Conservation (phyloP, 2,888 invertebrate genomes). For the Eupithecia centaureata region DNA sequence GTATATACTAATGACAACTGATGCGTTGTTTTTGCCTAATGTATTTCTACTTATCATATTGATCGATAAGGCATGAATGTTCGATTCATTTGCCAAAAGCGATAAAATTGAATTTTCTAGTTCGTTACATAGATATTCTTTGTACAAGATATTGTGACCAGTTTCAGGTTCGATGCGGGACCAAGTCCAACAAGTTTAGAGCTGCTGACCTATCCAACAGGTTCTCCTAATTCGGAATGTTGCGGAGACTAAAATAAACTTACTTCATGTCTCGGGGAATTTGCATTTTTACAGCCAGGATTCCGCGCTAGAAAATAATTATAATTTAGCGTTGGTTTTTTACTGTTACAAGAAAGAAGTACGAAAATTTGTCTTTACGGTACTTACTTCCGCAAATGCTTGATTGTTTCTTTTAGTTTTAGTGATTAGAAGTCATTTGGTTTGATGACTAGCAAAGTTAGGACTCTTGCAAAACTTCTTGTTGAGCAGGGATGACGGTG, state of each 20-base stretch:
- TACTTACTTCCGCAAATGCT: neutral
- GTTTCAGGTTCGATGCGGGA: conserved; percentile 11
- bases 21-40: conserved; percentile 7
- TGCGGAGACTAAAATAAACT: conserved; percentile 25
- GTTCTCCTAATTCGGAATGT: conserved; percentile 19
- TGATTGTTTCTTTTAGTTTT: neutral
- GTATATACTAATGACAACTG: neutral
- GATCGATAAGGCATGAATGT: conserved; percentile 5
- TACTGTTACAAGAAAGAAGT: neutral
- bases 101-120: conserved; percentile 30
- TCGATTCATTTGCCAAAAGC: conserved; percentile 8
- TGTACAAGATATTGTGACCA: conserved; percentile 30
- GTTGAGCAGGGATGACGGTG: neutral
- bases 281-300: neutral
- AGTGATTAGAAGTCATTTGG: neutral
- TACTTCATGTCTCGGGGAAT: conserved; percentile 7
- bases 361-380: neutral
- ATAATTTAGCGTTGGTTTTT: neutral
- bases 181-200: conserved; percentile 27
- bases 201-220: conserved; percentile 21
- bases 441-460: neutral
- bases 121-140: conserved; percentile 20
- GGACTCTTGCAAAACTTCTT: neutral
- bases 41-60: neutral
- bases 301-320: neutral